A percentile compares a stretch with the other conserved stretches of the same genome.
phyloP scores from a whole-genome alignment of 2,888 invertebrate species.

The Melieria crassipennis region DNA sequence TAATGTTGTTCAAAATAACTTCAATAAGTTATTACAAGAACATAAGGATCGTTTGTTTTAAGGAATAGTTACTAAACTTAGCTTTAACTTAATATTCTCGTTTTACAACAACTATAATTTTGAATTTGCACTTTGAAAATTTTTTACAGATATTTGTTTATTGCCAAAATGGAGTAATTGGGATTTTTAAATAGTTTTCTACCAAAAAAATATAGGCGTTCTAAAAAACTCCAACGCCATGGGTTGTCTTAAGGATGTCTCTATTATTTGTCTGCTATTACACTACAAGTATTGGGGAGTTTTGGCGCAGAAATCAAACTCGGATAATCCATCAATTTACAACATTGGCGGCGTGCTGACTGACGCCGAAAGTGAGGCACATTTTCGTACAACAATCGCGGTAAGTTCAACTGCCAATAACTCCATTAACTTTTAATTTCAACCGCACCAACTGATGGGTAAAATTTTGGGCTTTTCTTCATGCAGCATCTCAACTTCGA shows the following conservation, averaged over 20 bases:
- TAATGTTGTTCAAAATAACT: too few species aligned
- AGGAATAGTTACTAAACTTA: too few species aligned
- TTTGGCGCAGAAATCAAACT: constrained; percentile 31
- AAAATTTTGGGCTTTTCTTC: neutral
- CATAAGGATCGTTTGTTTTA: too few species aligned
- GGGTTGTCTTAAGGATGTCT: neutral
- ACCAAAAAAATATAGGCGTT: too few species aligned
- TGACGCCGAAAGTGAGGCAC: constrained; percentile 79
- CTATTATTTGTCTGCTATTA: neutral
- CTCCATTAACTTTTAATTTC: neutral
- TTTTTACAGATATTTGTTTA: too few species aligned
- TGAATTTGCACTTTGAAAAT: too few species aligned
- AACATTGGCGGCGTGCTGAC: constrained; percentile 94
- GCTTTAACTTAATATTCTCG: too few species aligned
- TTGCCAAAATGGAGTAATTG: too few species aligned
- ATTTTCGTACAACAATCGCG: constrained; percentile 85
- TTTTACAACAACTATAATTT: too few species aligned
- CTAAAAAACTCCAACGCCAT: neutral
- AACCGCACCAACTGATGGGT: neutral
- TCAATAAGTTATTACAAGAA: too few species aligned
- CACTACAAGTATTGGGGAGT: constrained; percentile 18
- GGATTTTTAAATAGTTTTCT: too few species aligned
- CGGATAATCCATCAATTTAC: constrained; percentile 75
- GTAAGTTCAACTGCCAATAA: constrained; percentile 68
- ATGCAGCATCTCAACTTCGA: constrained; percentile 85